Base-by-base conservation (phyloP, 1,140 invertebrate genomes). In the Drosophila lowei region DNA sequence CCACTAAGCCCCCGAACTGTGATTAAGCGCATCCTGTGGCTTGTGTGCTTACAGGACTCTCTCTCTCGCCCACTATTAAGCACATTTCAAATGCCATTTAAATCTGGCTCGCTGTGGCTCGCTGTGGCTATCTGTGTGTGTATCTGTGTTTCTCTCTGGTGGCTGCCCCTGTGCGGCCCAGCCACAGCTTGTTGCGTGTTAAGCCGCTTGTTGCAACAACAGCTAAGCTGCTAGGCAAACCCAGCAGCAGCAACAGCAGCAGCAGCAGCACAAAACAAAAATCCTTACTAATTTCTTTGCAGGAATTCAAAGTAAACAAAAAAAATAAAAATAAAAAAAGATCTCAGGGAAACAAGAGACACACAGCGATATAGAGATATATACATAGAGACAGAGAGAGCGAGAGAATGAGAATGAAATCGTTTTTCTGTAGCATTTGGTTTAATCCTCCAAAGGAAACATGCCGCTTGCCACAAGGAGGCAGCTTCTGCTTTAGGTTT, bases 381-480 rank as follows among this genome's bases (percentile, higher is more conserved):
- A 11, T 38, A 13, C 9, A 4, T 3, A 34, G 9, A 34, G 30
- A 34, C 1, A 34, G 3, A 34, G 34, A 38, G 34, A 11, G 28
- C 1, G 28, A 34, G 30, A 38, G 34, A 34, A 4, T 34, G 9
- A 34, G 34, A 38, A 38, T 13, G 58, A 64, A 73, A 80, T 81
- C 70, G 34, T 65, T 78, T 71, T 85, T 66, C 81, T 86, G 81
- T 81, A 71, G 81, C 81, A 85, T 76, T 86, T 72, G 66, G 54
- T 71, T 81, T 88, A 85, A 86, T 85, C 81, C 77, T 66, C 34
- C 64, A 86, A 81, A 85, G 81, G 79, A 85, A 85, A 85, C 81
- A 85, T 86, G 81, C 79, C 79, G 79, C 78, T 38, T 60, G 44
- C 77, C 77, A 23, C 47, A 63, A 13, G 66, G 58, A 64, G 58